Evolutionary conservation across 2,797 vertebrate genomes (phyloP), one percentile per base, ranked within the genome.

Genomic region (Adelosebastes latens): DNA sequence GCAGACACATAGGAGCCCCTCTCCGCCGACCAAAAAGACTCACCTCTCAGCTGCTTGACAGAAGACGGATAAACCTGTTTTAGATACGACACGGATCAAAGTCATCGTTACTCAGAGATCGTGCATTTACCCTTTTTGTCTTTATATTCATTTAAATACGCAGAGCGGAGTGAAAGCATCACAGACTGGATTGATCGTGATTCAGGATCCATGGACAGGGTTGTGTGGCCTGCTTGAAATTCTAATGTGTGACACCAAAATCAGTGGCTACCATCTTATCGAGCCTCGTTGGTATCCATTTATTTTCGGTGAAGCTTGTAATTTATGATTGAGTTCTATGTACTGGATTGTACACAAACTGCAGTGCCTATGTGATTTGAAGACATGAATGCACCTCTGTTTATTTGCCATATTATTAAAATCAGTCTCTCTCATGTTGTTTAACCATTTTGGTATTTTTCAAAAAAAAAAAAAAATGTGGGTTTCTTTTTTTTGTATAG

Each of bases 1-100:
- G 93, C 97, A 0, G 98, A 99, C 31, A 97, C 97, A 94, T 99
- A 99, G 94, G 90, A 88, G 81, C 85, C 61, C 60, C 75, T 80
- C 74, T 80, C 74, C 13, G 58, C 83, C 58, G 89, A 77, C 83
- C 36, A 83, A 87, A 67, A 77, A 52, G 64, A 87, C 70, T 88
- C 56, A 31, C 61, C 80, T 90, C 90, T 80, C 84, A 90, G 90
- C 93, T 75, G 83, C 81, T 73, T 72, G 87, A 90, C 85, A 77
- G 79, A 92, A 83, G 87, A 91, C 69, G 87, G 86, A 92, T 75
- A 82, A n/a, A 86, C 80, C 72, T 84, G 73, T 94, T 93, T 93
- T 93, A 92, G 87, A 93, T 81, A 89, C 84, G 18, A 83, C 79
- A 64, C 58, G 81, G 87, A 90, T 84, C 36, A 12, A 75, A 80